Base-by-base conservation (phyloP, 2,113 vertebrate species). In the Eurystomus gularis region DNA sequence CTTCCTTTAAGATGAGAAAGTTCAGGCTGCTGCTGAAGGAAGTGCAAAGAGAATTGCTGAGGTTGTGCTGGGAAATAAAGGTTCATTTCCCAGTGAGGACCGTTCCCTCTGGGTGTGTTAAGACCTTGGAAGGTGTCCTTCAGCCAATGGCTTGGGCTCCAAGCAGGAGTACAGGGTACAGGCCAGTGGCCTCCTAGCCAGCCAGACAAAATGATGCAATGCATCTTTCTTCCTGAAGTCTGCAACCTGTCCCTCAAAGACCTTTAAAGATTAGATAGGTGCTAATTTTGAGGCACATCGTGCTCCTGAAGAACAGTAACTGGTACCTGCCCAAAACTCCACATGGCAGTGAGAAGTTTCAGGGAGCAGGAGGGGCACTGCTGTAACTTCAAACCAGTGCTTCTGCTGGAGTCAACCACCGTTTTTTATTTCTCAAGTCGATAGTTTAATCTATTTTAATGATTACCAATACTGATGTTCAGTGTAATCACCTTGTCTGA, bases 401-500 rank as follows among this genome's bases (percentile, higher is more conserved):
- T 71, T 60, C 20, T 76, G 73, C 57, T 4, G 0, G 44, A 85
- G 76, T 3, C 89, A 71, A 39, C 49, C 57, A 9, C 78, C 5
- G 1, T 7, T 85, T 35, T 86, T 78, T 55, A 48, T 79, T 61
- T 13, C 87, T 79, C 78, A 52, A n/a, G 83, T 31, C 39, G 4
- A 33, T 39, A 35, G 23, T 49, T 96, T 76, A 72, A 96, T 96
- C 94, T 85, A 61, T 89, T 95, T 76, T 87, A 94, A 89, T 65
- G 87, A 93, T 93, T 87, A 85, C 65, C 93, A 82, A 5, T 94
- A 37, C 81, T 61, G 86, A 85, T 90, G 89, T 18, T 75, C 78
- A 92, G 87, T 51, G 66, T 91, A 94, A 97, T 94, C 86, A 82
- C 78, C 91, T 91, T 94, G 91, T 91, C 93, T 68, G 77, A 91